These are phyloP conservation scores for Pseudochromis fuscus DNA, from an alignment of 2,797 vertebrate genomes.

Conservation along the genomic window DNA sequence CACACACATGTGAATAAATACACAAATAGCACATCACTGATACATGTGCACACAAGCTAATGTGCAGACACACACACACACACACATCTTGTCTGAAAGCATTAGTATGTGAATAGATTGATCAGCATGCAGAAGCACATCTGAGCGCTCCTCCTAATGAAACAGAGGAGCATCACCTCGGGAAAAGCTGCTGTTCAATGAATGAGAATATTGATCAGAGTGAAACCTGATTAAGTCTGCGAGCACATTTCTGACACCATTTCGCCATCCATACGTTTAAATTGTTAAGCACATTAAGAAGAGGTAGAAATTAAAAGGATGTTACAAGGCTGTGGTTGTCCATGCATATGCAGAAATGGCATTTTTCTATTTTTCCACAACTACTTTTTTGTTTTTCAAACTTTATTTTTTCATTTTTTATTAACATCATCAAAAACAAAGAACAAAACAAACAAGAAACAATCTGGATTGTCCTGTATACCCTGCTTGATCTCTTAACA, in stretches of 20 bases:
- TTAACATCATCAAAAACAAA: no score
- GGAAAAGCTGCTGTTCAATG: constrained; percentile 31
- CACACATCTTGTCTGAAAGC: constrained; percentile 27
- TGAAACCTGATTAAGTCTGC: constrained; percentile 4
- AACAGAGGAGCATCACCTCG: constrained; percentile 18
- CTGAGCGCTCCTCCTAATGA: constrained; percentile 14
- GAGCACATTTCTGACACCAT: neutral
- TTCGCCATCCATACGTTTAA: neutral
- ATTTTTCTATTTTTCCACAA: neutral
- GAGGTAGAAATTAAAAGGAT: no score
- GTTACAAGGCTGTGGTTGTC: neutral
- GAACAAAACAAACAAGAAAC: no score
- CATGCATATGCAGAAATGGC: no score
- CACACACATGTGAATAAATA: constrained; percentile 23
- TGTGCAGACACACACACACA: neutral
- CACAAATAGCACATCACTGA: neutral
- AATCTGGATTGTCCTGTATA: no score
- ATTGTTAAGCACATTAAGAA: neutral
- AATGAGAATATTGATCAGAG: constrained; percentile 50
- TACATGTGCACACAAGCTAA: neutral
- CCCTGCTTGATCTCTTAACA: no score
- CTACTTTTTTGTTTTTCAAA: no score
- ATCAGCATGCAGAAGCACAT: constrained; percentile 52
- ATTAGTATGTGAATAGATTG: constrained; percentile 51
- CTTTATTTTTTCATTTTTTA: no score